Conservation (phyloP, 2,888 invertebrate species). For the Cephus nigrinus region DNA sequence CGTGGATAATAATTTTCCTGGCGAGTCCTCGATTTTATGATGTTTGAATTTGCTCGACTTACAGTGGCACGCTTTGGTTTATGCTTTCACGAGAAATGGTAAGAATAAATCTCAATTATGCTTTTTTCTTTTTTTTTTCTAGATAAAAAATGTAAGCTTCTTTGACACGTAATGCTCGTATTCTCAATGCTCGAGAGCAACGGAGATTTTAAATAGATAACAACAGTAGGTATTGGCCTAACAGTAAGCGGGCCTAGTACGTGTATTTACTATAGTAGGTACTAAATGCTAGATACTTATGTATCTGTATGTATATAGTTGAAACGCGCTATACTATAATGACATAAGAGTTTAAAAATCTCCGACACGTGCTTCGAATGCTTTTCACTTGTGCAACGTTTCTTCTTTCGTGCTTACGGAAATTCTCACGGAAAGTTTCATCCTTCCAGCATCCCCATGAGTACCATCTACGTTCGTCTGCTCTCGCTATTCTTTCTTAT, state of each 20-base stretch:
- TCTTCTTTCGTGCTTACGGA: background rate
- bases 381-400: slow-evolving; percentile 7
- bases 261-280: background rate
- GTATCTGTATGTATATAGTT: background rate
- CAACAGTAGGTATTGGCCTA: background rate
- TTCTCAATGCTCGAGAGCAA: background rate
- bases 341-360: background rate
- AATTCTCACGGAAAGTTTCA: background rate
- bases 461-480: background rate
- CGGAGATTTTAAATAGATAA: background rate
- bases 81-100: background rate
- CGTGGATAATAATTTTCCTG: background rate
- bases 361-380: slow-evolving; percentile 12
- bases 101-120: background rate
- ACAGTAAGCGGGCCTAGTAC: background rate
- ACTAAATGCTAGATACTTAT: background rate
- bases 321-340: background rate
- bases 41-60: background rate
- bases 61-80: background rate
- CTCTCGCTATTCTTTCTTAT: background rate
- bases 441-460: background rate
- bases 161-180: background rate
- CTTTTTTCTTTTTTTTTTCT: background rate
- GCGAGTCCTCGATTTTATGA: background rate
- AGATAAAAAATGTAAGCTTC: background rate